A percentile compares a stretch with the other conserved stretches of the same genome.
Conservation (phyloP, 2,888 invertebrate genomes). For the Colostygia pectinataria region DNA sequence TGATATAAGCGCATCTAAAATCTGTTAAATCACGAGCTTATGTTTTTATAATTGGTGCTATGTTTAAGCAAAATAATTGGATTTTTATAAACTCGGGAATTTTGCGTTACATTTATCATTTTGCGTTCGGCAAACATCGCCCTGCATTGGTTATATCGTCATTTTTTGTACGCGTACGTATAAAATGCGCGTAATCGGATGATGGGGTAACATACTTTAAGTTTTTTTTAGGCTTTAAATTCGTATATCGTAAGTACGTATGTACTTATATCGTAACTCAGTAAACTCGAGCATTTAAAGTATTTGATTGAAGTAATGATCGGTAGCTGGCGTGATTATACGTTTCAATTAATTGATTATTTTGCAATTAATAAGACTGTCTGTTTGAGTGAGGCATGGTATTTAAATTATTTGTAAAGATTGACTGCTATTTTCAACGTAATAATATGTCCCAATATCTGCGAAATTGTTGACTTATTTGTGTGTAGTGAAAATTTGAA, state of each 20-base stretch:
- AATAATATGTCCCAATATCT: conserved; percentile 37
- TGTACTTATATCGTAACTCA: conserved; percentile 53
- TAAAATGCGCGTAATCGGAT: conserved; percentile 72
- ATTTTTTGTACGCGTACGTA: conserved; percentile 59
- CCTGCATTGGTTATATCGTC: conserved; percentile 73
- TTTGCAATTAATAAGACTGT: conserved; percentile 70
- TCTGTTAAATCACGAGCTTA: conserved; percentile 26
- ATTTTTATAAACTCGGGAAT: conserved; percentile 15
- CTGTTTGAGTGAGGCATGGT: conserved; percentile 64
- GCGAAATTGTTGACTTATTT: conserved; percentile 40
- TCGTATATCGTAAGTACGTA: conserved; percentile 52
- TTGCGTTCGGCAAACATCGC: conserved; percentile 30
- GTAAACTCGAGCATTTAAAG: conserved; percentile 67
- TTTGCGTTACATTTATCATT: conserved; percentile 2
- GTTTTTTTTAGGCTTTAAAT: conserved; percentile 72
- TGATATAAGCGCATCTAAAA: conserved; percentile 40
- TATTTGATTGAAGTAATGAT: conserved; percentile 48
- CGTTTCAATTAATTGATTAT: conserved; percentile 33
- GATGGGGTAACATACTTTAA: conserved; percentile 64
- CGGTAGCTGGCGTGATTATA: conserved; percentile 20
- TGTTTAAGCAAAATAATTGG: conserved; percentile 31
- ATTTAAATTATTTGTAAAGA: conserved; percentile 60
- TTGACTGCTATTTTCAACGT: conserved; percentile 65
- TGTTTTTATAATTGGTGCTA: conserved; percentile 45
- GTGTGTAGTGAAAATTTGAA: conserved; percentile 35